Conservation (phyloP, 2,113 vertebrate species). For the Lasiurus cinereus region DNA sequence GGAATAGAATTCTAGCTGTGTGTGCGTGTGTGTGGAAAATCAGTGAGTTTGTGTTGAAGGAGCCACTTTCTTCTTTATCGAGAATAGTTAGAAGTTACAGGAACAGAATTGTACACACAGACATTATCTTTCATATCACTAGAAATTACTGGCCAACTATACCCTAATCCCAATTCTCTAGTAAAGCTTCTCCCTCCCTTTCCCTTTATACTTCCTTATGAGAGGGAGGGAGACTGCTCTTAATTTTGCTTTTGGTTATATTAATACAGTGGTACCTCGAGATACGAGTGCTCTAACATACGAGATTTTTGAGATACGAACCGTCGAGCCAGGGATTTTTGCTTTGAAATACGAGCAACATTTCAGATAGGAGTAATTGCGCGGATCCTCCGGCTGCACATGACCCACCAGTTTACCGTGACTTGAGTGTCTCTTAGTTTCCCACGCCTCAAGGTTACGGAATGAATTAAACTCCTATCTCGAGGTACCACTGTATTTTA, state of each 20-base stretch:
- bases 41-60: neutral
- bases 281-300: too few relatives aligned
- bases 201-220: neutral
- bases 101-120: neutral
- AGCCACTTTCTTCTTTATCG: neutral
- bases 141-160: neutral
- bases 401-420: too few relatives aligned
- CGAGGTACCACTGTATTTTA: too few relatives aligned
- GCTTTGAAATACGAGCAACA: too few relatives aligned
- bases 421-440: too few relatives aligned
- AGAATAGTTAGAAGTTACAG: neutral
- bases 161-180: neutral
- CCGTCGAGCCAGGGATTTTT: too few relatives aligned
- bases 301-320: too few relatives aligned
- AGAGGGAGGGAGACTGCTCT: neutral
- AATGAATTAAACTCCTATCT: too few relatives aligned
- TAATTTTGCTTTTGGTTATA: constrained; percentile 18
- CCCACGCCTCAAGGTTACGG: too few relatives aligned
- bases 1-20: neutral
- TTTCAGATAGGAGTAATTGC: too few relatives aligned
- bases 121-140: neutral
- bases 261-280: too few relatives aligned
- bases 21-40: neutral
- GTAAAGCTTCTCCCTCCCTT: neutral
- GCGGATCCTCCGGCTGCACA: too few relatives aligned